Evolutionary conservation across 2,888 invertebrate species (phyloP).

Genomic region (Drosophila barbarae): DNA sequence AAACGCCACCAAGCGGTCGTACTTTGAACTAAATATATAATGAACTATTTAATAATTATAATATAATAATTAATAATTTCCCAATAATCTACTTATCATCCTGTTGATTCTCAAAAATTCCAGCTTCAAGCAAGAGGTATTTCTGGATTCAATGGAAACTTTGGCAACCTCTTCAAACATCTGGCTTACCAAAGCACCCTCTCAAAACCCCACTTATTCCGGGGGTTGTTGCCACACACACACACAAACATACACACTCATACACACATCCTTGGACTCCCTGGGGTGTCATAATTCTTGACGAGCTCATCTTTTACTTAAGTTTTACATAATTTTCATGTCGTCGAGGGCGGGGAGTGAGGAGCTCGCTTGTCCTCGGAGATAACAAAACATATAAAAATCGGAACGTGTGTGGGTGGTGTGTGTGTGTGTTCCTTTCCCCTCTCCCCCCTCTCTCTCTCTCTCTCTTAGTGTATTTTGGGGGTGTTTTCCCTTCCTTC

Average conservation of each 20-base stretch:
- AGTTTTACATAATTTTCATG: conserved; percentile 80
- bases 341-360: conserved; percentile 56
- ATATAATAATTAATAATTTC: no score
- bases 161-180: neutral
- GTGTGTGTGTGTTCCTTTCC: neutral
- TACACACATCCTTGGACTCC: conserved; percentile 50
- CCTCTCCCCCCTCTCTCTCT: neutral
- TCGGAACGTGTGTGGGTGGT: conserved; percentile 56
- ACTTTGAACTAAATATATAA: no score
- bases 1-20: no score
- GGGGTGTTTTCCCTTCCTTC: neutral
- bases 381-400: conserved; percentile 61
- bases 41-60: no score
- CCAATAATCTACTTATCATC: neutral
- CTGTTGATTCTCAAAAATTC: neutral
- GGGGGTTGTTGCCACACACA: conserved; percentile 37
- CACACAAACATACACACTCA: conserved; percentile 6
- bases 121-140: neutral
- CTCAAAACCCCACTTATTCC: conserved; percentile 13
- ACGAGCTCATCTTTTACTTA: conserved; percentile 80
- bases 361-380: conserved; percentile 63
- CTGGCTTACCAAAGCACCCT: conserved; percentile 1
- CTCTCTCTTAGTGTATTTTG: neutral
- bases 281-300: conserved; percentile 80
- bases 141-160: neutral